Conservation (phyloP, 2,797 vertebrate species). For the Sylvia borin region DNA sequence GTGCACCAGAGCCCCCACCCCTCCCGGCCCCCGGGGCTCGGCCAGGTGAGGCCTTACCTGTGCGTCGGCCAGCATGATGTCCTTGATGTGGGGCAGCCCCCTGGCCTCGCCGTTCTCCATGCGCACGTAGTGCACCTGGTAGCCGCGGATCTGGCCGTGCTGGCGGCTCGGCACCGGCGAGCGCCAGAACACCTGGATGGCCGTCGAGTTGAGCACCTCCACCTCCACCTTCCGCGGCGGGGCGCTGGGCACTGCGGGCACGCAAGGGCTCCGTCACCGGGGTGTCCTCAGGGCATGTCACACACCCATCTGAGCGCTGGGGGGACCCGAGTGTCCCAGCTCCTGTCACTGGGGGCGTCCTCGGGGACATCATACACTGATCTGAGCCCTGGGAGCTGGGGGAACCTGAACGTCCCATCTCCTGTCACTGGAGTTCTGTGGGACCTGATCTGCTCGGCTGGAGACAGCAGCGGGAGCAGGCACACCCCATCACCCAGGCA, state of each 20-base stretch:
- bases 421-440: too few species aligned
- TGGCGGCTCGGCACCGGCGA: constrained; percentile 90
- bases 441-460: too few species aligned
- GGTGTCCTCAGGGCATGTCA: too few species aligned
- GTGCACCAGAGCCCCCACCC: not conserved
- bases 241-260: constrained; percentile 88
- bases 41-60: constrained; percentile 81
- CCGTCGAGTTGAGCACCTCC: constrained; percentile 94
- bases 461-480: too few species aligned
- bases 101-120: constrained; percentile 95
- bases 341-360: too few species aligned
- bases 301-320: not conserved
- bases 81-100: constrained; percentile 93
- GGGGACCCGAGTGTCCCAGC: not conserved
- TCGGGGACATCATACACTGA: too few species aligned
- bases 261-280: fast-evolving
- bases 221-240: constrained; percentile 95
- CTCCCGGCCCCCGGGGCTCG: fast-evolving
- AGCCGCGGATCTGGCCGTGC: constrained; percentile 96
- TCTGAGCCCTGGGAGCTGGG: too few species aligned
- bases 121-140: constrained; percentile 96
- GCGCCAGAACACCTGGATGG: constrained; percentile 95
- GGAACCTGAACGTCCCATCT: not conserved
- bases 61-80: constrained; percentile 95
- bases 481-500: not conserved